Evolutionary conservation across 2,113 vertebrate species (phyloP).

Genomic region (Mustela nigripes): DNA sequence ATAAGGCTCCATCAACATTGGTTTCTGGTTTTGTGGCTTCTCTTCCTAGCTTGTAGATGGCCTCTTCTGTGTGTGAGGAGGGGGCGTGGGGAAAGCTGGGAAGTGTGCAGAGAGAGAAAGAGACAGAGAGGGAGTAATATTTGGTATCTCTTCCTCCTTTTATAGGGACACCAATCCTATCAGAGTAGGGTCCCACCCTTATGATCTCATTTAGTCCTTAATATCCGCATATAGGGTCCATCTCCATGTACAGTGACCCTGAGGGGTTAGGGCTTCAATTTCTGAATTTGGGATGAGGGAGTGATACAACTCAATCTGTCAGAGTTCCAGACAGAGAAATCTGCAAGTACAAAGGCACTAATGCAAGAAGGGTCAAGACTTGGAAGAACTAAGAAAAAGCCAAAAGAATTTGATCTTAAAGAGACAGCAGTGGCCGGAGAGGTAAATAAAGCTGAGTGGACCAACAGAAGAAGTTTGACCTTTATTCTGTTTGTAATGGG

Average conservation of each 20-base stretch:
- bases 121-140: background rate
- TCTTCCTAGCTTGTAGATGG: background rate
- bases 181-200: background rate
- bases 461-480: background rate
- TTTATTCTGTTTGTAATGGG: background rate
- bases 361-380: background rate
- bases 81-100: background rate
- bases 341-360: background rate
- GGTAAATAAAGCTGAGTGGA: background rate
- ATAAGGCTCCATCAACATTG: background rate
- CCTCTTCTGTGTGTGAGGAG: background rate
- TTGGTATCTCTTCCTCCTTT: background rate
- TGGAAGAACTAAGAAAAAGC: background rate
- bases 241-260: background rate
- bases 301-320: background rate
- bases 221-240: background rate
- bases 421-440: background rate
- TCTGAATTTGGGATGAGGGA: rapidly evolving
- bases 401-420: background rate
- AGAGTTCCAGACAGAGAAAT: background rate
- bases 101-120: background rate
- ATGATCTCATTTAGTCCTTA: background rate
- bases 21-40: background rate
- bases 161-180: background rate
- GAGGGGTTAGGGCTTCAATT: background rate